A percentile compares a stretch with the other conserved stretches of the same genome.
Conservation (phyloP, 2,113 vertebrate genomes). For the Suricata suricatta region DNA sequence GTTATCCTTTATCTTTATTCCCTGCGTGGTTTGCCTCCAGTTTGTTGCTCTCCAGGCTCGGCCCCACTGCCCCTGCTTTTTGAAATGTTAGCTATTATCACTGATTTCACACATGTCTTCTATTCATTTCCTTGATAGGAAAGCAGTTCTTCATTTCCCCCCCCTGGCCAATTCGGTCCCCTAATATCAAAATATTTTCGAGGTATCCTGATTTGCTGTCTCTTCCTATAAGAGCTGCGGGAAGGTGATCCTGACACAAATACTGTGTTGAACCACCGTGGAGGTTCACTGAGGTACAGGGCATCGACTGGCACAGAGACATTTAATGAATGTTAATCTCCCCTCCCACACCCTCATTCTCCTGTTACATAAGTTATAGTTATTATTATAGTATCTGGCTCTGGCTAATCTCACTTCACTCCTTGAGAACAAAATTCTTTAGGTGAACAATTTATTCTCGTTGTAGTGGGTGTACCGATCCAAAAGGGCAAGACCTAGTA, state of each 20-base stretch:
- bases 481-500: not conserved
- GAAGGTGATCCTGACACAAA: not conserved
- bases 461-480: not conserved
- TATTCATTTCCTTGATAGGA: not conserved
- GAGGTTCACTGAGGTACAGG: not conserved
- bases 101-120: not conserved
- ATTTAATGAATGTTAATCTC: conserved; percentile 46
- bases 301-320: not conserved
- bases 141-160: not conserved
- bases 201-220: not conserved
- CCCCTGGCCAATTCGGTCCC: not conserved
- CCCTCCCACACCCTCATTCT: not conserved
- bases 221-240: not conserved
- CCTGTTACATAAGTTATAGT: conserved; percentile 45
- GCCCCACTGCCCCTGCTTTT: not conserved
- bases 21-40: not conserved
- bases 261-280: not conserved
- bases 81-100: conserved; percentile 41
- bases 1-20: not conserved
- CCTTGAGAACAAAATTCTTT: conserved; percentile 40
- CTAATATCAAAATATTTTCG: not conserved
- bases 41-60: not conserved
- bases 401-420: not conserved
- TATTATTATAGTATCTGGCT: conserved; percentile 12
- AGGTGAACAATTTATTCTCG: not conserved